A percentile compares a stretch with the other conserved stretches of the same genome.
phyloP scores from a whole-genome alignment of 37 sponge, comb jelly and placozoan genomes.

The Lycopodina hypogea region DNA sequence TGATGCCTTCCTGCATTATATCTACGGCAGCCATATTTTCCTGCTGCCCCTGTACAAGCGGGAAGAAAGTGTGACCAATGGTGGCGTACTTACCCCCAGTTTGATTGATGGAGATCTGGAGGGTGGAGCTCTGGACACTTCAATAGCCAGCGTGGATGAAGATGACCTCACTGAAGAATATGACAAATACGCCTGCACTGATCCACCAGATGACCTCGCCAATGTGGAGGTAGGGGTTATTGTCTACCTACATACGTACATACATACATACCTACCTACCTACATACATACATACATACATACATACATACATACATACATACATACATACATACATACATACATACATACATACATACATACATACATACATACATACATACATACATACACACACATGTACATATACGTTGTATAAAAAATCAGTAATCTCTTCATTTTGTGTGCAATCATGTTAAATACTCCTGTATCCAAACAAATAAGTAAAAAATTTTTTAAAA shows the following conservation, averaged over 20 bases:
- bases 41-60: neutral
- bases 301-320: neutral
- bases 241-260: neutral
- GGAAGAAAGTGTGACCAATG: neutral
- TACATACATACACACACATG: too few relatives aligned
- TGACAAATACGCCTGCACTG: constrained; percentile 22
- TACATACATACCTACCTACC: neutral
- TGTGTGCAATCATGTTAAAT: too few relatives aligned
- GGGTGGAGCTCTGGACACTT: constrained; percentile 16
- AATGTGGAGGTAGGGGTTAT: neutral
- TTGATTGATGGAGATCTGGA: neutral
- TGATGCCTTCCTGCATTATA: constrained; percentile 32
- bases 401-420: too few relatives aligned
- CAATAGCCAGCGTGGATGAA: constrained; percentile 36
- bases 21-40: constrained; percentile 39
- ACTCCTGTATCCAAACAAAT: too few relatives aligned
- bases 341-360: neutral
- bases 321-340: neutral
- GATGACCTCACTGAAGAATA: constrained; percentile 52
- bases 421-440: too few relatives aligned
- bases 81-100: neutral
- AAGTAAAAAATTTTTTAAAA: too few relatives aligned
- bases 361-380: too few relatives aligned
- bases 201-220: neutral
- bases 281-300: neutral